A percentile compares a stretch with the other conserved stretches of the same genome.
These are phyloP conservation scores for Pholis gunnellus DNA, from an alignment of 2,113 vertebrate species.

Conservation along the genomic window DNA sequence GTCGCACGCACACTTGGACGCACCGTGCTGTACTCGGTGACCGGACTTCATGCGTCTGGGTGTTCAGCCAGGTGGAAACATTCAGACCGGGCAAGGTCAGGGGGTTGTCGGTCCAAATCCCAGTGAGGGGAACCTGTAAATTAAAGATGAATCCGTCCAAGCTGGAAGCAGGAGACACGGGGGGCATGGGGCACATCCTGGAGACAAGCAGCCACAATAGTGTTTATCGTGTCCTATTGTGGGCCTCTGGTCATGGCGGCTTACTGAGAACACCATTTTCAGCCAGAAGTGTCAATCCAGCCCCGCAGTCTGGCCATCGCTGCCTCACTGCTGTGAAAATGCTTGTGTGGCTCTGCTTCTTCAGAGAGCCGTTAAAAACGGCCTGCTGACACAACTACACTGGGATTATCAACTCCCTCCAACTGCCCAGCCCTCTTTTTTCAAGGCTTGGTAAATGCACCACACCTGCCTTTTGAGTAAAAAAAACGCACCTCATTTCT, in stretches of 20 bases:
- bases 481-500: too few species aligned
- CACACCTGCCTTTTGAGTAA: not conserved
- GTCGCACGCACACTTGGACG: not conserved
- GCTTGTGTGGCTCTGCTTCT: too few species aligned
- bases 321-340: too few species aligned
- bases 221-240: constrained; percentile 9
- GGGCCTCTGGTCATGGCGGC: constrained; percentile 23
- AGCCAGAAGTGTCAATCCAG: not conserved
- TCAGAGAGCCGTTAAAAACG: too few species aligned
- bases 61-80: constrained; percentile 38
- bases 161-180: not conserved
- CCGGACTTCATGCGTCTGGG: constrained; percentile 3
- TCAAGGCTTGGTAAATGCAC: not conserved
- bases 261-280: constrained; percentile 11
- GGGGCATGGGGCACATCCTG: not conserved
- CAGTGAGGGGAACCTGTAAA: not conserved
- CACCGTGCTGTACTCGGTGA: not conserved
- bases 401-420: not conserved
- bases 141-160: constrained; percentile 31
- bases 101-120: constrained; percentile 32
- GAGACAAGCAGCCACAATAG: constrained; percentile 1
- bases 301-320: too few species aligned
- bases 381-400: not conserved
- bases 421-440: too few species aligned
- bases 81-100: constrained; percentile 25